Evolutionary conservation across 2,113 vertebrate species (phyloP), one percentile per base, ranked within the genome.

Genomic region (Prietella phreatophila): DNA sequence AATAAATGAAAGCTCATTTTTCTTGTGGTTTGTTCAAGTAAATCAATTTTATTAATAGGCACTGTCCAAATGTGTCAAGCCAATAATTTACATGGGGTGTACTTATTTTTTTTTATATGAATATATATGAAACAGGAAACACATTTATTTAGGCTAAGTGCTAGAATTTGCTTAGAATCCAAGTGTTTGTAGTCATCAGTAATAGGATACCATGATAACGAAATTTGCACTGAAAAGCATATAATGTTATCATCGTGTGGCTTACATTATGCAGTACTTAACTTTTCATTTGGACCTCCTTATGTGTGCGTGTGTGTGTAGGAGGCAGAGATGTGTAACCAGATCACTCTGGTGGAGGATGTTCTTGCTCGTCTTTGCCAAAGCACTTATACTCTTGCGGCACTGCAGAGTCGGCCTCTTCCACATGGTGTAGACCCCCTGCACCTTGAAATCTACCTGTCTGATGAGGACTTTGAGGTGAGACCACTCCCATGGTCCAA

Each of bases 341-440:
- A 99, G 94, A 99, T 99, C 91, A 98, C 97, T 92, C 95, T 99
- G 60, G 98, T 99, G 88, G 98, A 99, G 93, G 98, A 99, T 0
- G 97, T 99, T 76, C 87, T 99, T 93, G 96, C 97, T 89, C 97
- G 95, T 86, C 96, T 99, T 58, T 97, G 96, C 89, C 97, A 98
- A 94, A 97, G 96, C 19, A 94, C 94, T 56, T 98, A 97, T 85
- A 97, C 98, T 0, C 93, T 99, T 91, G 95, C 94, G 19, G 96
- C 97, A 67, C 96, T 99, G 83, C 94, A 96, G 84, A 96, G 95
- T 67, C 95, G 98, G 84, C 98, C 98, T 0, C 95, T 99, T 3
- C 98, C 98, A 0, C 97, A 98, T 85, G 98, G 97, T 1, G 98
- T 98, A 0, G 98, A 99, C 91, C 98, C 98, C 4, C 94, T 99